Evolutionary conservation across 2,797 vertebrate genomes (phyloP), one percentile per base, ranked within the genome.

Genomic region (Melanotaenia nigrans): DNA sequence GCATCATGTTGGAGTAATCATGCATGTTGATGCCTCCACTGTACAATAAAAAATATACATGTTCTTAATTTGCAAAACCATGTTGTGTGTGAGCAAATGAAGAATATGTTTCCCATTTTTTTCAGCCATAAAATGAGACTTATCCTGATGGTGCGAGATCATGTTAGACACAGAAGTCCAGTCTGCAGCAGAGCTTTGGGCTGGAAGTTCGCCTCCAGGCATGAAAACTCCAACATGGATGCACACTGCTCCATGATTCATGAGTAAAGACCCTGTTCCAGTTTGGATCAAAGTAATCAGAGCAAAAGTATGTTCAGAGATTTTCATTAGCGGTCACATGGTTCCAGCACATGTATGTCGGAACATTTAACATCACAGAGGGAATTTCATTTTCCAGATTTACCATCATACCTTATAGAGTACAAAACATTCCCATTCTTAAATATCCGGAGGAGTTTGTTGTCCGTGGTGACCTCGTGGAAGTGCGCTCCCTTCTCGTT

Each of bases 401-500:
- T 40, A 40, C 35, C 35, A 36, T 11, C 35, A 92, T 54, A 97
- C 97, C 97, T 95, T 78, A 99, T 99, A 12, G 97, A 98, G 85
- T 99, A 99, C 68, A 99, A 93, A 49, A 99, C 97, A 77, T 98
- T 97, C 71, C 97, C 97, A 20, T 98, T 98, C 94, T 98, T 98
- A 83, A 98, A 99, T 90, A 99, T 99, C 87, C 97, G 89, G 61
- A 99, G 86, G 72, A 99, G 87, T 28, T 99, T 99, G 87, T 99
- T 99, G 83, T 99, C 97, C 22, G 97, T 99, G 6, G 97, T 99
- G 67, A 99, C 97, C 89, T 98, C 97, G 0, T 99, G 97, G 85
- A 99, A 99, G 81, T 99, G 97, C 33, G 97, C 97, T 28, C 97
- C 97, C 83, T 99, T 99, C 90, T 99, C 97, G 38, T 99, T 99